Evolutionary conservation across 37 sponge, comb jelly and placozoan species (phyloP), one percentile per base, ranked within the genome.

Genomic region (Hormiphora californensis): DNA sequence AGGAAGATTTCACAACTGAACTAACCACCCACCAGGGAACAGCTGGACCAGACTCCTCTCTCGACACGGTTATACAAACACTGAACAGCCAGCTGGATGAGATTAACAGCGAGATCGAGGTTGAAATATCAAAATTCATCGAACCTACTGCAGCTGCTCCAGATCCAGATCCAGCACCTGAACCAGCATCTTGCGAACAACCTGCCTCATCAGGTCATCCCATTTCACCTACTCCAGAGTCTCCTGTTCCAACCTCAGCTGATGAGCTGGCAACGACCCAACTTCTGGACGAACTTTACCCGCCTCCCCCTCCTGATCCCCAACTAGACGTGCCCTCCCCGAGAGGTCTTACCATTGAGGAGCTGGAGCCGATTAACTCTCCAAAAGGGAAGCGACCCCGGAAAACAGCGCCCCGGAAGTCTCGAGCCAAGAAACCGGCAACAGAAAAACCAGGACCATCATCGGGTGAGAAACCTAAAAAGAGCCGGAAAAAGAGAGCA

Each of bases 31-130:
- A n/a, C n/a, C n/a, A n/a, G n/a, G n/a, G n/a, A n/a, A n/a, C n/a
- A n/a, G n/a, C n/a, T n/a, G n/a, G n/a, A n/a, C n/a, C n/a, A n/a
- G n/a, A n/a, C n/a, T n/a, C n/a, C n/a, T n/a, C n/a, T n/a, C n/a
- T n/a, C n/a, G n/a, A n/a, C n/a, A 36, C 81, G 21, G 81, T 73
- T 7, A 73, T 73, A 23, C 46, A 73, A 9, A 27, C 23, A n/a
- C 23, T 73, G 38, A 73, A 73, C 44, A 73, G 46, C 43, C 81
- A 73, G 44, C 46, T 73, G 9, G 81, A 73, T 21, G 81, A 43
- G 9, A 22, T 73, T n/a, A 73, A 36, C 35, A 73, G 46, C 2
- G 81, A 73, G 25, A 73, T 73, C 8, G 0, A 46, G 25, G 81
- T 43, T 73, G 38, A 73, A 36, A 73, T n/a, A n/a, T n/a, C n/a